Evolutionary conservation across 2,888 invertebrate genomes (phyloP).

Genomic region (Agriopis marginaria): DNA sequence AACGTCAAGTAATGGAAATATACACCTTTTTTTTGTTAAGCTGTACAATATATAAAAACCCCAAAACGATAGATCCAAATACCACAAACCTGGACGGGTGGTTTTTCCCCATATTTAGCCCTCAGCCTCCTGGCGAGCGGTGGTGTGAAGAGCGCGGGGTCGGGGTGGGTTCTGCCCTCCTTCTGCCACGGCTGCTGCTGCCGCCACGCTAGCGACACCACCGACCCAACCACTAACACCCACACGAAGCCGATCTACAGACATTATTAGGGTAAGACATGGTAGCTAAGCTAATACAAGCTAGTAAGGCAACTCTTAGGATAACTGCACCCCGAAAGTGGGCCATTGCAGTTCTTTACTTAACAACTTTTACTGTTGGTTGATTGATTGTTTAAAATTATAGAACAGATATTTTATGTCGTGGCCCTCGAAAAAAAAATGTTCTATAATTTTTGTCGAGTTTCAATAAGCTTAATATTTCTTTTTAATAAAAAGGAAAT

Average conservation of each 20-base stretch:
- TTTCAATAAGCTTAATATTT: too few relatives aligned
- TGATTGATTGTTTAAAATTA: too few relatives aligned
- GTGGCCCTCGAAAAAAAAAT: too few relatives aligned
- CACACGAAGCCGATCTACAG: constrained; percentile 76
- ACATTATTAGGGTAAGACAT: background rate
- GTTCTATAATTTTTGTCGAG: too few relatives aligned
- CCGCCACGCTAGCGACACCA: constrained; percentile 67
- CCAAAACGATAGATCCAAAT: background rate
- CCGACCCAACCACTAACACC: constrained; percentile 70
- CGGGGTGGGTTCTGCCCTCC: constrained; percentile 64
- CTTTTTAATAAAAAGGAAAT: too few relatives aligned
- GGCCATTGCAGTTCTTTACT: too few relatives aligned
- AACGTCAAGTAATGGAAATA: too few relatives aligned
- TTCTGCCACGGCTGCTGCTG: constrained; percentile 76
- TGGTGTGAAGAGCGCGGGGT: constrained; percentile 78
- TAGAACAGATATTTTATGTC: too few relatives aligned
- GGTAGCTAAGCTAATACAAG: too few relatives aligned
- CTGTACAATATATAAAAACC: background rate
- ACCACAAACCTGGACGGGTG: constrained; percentile 34
- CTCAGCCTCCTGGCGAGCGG: constrained; percentile 67
- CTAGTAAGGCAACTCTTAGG: too few relatives aligned
- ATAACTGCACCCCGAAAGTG: too few relatives aligned
- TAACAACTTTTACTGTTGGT: too few relatives aligned
- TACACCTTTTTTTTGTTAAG: background rate
- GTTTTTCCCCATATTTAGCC: constrained; percentile 49